A percentile compares a stretch with the other conserved stretches of the same genome.
These are phyloP conservation scores for Ptychodera flava DNA, from an alignment of 35 echinoderm and acorn worm genomes.

Conservation along the genomic window DNA sequence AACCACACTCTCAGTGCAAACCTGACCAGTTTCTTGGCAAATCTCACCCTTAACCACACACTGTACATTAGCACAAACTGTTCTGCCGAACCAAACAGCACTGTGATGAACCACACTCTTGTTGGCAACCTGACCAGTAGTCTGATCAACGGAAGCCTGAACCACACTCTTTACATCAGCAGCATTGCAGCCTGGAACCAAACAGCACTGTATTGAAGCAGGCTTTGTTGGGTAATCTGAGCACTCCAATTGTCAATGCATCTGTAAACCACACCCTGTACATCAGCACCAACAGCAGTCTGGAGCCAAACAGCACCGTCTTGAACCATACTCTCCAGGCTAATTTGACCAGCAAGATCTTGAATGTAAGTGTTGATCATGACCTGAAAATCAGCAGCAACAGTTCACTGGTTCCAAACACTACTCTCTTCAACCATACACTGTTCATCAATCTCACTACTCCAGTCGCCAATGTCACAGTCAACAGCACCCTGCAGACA, in stretches of 20 bases:
- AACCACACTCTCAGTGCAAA: not conserved
- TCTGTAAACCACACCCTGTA: not conserved
- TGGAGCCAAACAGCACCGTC: not conserved
- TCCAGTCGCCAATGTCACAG: not conserved
- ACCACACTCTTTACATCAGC: not conserved
- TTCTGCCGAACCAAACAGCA: not conserved
- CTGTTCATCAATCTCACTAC: conserved; percentile 19
- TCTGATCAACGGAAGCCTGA: not conserved
- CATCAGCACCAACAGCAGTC: not conserved
- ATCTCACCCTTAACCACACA: not conserved
- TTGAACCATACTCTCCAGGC: not conserved
- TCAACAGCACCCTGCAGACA: not conserved
- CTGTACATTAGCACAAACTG: not conserved
- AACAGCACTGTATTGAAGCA: not conserved
- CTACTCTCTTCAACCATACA: not conserved
- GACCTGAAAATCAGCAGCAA: not conserved
- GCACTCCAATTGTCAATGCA: not conserved
- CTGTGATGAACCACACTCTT: not conserved
- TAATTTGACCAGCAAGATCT: not conserved
- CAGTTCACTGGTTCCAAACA: not conserved
- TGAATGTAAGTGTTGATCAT: not conserved
- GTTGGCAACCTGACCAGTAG: not conserved
- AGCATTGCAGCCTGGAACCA: not conserved
- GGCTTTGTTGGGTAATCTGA: not conserved
- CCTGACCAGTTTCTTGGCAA: not conserved